Percentiles rank a stretch among this genome's conserved stretches.
Conservation (phyloP, 2,888 invertebrate genomes). For the Hartigia nigra region DNA sequence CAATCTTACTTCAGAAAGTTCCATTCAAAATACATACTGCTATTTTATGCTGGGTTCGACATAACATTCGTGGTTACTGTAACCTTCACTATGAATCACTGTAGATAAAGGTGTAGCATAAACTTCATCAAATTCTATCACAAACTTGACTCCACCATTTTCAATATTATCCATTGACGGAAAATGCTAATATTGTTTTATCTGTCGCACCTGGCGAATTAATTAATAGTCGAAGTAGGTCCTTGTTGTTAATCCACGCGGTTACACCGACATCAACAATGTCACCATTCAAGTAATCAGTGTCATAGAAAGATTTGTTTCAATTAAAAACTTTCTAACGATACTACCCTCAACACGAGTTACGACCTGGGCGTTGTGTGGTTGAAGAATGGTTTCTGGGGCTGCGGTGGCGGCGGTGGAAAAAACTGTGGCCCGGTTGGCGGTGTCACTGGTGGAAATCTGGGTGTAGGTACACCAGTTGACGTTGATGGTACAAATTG, state of each 20-base stretch:
- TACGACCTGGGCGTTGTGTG: slow-evolving; percentile 57
- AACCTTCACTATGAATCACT: background rate
- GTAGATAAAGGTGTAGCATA: background rate
- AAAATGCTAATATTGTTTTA: background rate
- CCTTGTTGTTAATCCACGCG: background rate
- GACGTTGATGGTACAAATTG: slow-evolving; percentile 49
- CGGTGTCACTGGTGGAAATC: slow-evolving; percentile 38
- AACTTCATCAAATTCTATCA: background rate
- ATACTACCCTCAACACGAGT: slow-evolving; percentile 45
- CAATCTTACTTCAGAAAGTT: background rate
- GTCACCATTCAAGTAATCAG: background rate
- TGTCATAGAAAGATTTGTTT: slow-evolving; percentile 16
- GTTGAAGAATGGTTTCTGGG: slow-evolving; percentile 49
- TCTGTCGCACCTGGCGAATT: background rate
- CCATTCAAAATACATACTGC: background rate
- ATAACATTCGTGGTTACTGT: background rate
- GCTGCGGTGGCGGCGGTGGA: slow-evolving; percentile 26
- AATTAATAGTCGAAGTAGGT: too few species aligned
- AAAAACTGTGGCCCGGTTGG: slow-evolving; percentile 28
- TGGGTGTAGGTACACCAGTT: slow-evolving; percentile 37
- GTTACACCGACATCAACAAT: background rate
- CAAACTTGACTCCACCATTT: background rate
- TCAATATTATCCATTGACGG: background rate
- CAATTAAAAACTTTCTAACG: slow-evolving; percentile 35
- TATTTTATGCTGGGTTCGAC: background rate